Conservation (phyloP, 2,888 invertebrate species). For the Anaspis maculata region DNA sequence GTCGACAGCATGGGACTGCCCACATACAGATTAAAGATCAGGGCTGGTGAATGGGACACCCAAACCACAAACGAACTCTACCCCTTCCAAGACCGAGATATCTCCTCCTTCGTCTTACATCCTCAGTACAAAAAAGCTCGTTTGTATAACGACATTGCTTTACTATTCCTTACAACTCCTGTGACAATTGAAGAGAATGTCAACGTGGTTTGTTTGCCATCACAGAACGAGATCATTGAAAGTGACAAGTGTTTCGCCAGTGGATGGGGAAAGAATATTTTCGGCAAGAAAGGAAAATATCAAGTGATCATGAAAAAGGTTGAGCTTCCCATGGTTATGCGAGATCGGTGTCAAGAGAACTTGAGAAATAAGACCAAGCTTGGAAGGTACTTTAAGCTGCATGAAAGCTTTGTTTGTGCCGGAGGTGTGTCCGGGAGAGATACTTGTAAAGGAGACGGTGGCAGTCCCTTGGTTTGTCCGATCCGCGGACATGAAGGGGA, state of each 20-base stretch:
- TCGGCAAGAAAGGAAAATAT: slow-evolving; percentile 43
- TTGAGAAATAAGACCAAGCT: slow-evolving; percentile 57
- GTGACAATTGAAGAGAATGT: slow-evolving; percentile 60
- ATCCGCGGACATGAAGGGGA: slow-evolving; percentile 45
- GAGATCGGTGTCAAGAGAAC: slow-evolving; percentile 49
- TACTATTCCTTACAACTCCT: slow-evolving; percentile 56
- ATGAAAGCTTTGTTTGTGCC: slow-evolving; percentile 68
- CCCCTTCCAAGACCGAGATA: slow-evolving; percentile 61
- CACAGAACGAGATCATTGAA: slow-evolving; percentile 41
- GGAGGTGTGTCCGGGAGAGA: slow-evolving; percentile 68
- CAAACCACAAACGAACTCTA: slow-evolving; percentile 63
- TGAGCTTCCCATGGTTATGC: slow-evolving; percentile 57
- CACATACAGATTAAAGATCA: slow-evolving; percentile 39
- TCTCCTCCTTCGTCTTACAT: slow-evolving; percentile 51
- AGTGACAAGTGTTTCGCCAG: slow-evolving; percentile 55
- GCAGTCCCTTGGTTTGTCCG: slow-evolving; percentile 68
- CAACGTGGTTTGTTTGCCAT: slow-evolving; percentile 60
- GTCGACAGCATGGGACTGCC: slow-evolving; percentile 42
- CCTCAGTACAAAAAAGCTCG: slow-evolving; percentile 57
- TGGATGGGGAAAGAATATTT: slow-evolving; percentile 58
- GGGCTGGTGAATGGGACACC: slow-evolving; percentile 81
- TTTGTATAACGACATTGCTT: slow-evolving; percentile 65
- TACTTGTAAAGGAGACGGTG: slow-evolving; percentile 74
- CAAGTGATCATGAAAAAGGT: slow-evolving; percentile 67
- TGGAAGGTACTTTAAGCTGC: slow-evolving; percentile 55